Evolutionary conservation across 2,888 invertebrate genomes (phyloP), one percentile per base, ranked within the genome.

Genomic region (Brenthis hecate): DNA sequence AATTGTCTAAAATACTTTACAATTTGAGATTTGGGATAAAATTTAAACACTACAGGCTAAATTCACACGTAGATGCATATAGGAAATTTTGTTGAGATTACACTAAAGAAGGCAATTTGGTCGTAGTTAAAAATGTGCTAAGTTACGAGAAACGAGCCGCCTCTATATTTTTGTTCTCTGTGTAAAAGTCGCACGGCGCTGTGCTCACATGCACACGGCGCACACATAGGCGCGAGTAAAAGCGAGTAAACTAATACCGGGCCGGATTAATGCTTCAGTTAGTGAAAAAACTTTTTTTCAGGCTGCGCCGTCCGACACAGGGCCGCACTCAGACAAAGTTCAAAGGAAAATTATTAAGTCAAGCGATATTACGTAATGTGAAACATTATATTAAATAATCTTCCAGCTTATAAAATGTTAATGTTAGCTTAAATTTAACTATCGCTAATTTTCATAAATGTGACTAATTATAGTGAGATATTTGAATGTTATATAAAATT

Each of bases 251-350:
- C 92, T 93, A 92, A 93, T 93, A 92, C 92, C 90, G 81, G 88
- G 87, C 89, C 86, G 91, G 92, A 92, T 92, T 92, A 92, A 92
- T 92, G 92, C 92, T 92, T 92, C 92, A 93, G 92, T 93, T 92
- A 92, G 92, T 92, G 92, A 93, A 93, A 92, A 92, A 93, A 91
- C 86, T 90, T 92, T 92, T 88, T 92, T 92, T 92, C 92, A 92
- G 92, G 85, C 89, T 88, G 85, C 90, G 87, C 91, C 91, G 92
- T 86, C 90, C 91, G 86, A 77, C 77, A 72, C 92, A 90, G 92
- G 89, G 86, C 63, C 82, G 91, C 75, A 87, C 80, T 89, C 75
- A 76, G 78, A 76, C 72, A 71, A 77, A 73, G 71, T 70, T 74
- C 76, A 71, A 78, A 79, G 76, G 71, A 72, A 69, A 69, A 71